phyloP scores from a whole-genome alignment of 2,888 invertebrate genomes.

The Andrena marginata region DNA sequence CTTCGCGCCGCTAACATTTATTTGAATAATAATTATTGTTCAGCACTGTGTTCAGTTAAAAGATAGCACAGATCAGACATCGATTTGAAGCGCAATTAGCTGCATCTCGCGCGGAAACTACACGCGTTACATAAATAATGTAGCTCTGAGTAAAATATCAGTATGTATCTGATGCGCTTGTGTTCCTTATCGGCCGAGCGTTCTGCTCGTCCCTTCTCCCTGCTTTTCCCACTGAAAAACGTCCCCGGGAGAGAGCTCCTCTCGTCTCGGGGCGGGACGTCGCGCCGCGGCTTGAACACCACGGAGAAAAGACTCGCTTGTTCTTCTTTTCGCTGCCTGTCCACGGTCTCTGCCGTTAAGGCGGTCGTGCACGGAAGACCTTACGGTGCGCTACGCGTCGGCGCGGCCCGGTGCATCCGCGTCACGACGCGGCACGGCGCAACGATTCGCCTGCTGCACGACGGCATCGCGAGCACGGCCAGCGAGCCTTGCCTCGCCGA shows the following conservation, averaged over 20 bases:
- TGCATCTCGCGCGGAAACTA: not conserved
- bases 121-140: not conserved
- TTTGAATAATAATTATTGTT: too few relatives aligned
- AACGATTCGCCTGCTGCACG: slow-evolving; percentile 10
- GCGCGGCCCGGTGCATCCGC: slow-evolving; percentile 5
- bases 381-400: slow-evolving; percentile 27
- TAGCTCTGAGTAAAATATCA: not conserved
- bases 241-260: not conserved
- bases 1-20: too few relatives aligned
- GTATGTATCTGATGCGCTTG: slow-evolving; percentile 31
- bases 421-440: slow-evolving; percentile 12
- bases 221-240: slow-evolving; percentile 18
- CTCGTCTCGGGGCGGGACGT: not conserved
- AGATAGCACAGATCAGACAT: not conserved
- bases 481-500: slow-evolving; percentile 39
- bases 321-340: slow-evolving; percentile 32
- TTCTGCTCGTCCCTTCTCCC: not conserved
- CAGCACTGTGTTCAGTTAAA: not conserved
- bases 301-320: not conserved
- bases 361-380: slow-evolving; percentile 37
- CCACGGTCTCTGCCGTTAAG: slow-evolving; percentile 36
- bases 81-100: not conserved
- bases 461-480: slow-evolving; percentile 11
- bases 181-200: not conserved
- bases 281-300: not conserved